Percentiles rank a stretch among this genome's conserved stretches.
Conservation (phyloP, 2,113 vertebrate species). For the Nycticebus coucang region DNA sequence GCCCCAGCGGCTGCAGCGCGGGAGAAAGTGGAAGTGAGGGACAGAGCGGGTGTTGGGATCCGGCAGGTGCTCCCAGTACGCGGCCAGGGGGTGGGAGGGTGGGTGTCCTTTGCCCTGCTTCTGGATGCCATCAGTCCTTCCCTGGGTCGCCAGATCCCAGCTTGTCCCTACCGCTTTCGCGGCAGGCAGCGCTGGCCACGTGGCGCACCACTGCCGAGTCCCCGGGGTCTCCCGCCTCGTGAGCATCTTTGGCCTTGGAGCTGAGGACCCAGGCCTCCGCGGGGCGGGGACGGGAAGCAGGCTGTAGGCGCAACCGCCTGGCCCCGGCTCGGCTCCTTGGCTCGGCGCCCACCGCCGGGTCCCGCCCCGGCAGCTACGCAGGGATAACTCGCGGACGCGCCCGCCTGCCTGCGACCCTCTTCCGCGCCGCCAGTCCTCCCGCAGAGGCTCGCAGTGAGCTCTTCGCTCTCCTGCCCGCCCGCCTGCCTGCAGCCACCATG, state of each 20-base stretch:
- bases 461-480: accelerated
- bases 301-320: not conserved
- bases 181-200: not conserved
- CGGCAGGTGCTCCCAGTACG: too few species aligned
- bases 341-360: not conserved
- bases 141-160: not conserved
- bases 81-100: accelerated
- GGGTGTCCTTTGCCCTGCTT: not conserved
- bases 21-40: not conserved
- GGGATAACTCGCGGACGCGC: not conserved
- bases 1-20: too few species aligned
- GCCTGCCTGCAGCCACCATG: not conserved
- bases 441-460: not conserved
- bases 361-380: slow-evolving; percentile 32
- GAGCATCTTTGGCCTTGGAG: not conserved
- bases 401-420: not conserved
- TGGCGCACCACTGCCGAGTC: accelerated
- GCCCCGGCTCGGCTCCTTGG: not conserved
- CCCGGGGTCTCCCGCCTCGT: not conserved
- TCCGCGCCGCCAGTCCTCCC: not conserved
- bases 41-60: not conserved
- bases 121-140: not conserved
- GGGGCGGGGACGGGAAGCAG: accelerated
- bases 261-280: not conserved
- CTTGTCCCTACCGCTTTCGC: not conserved